Percentiles rank a stretch among this genome's conserved stretches.
phyloP scores from a whole-genome alignment of 2,797 vertebrate species.

The Ciconia nigra region DNA sequence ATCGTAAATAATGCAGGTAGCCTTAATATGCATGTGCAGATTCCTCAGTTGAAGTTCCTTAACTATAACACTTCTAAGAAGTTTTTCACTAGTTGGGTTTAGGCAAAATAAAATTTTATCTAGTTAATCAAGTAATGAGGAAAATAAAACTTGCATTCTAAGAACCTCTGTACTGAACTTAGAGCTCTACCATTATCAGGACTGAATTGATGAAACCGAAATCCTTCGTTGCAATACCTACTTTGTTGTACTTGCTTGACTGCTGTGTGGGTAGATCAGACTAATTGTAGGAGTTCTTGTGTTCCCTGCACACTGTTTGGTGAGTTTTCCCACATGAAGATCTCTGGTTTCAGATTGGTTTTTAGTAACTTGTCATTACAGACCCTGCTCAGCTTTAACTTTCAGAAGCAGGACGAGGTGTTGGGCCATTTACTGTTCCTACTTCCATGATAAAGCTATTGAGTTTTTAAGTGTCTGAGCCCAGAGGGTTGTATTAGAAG shows the following conservation, averaged over 20 bases:
- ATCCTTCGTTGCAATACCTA: fast-evolving
- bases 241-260: too few species aligned
- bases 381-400: not conserved
- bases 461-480: too few species aligned
- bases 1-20: not conserved
- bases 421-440: fast-evolving
- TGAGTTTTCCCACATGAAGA: not conserved
- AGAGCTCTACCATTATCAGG: fast-evolving
- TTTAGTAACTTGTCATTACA: not conserved
- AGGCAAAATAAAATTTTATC: not conserved
- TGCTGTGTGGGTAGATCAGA: not conserved
- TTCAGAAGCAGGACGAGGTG: not conserved
- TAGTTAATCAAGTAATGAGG: not conserved
- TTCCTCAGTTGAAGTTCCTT: not conserved
- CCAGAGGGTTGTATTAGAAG: not conserved
- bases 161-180: not conserved
- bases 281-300: not conserved
- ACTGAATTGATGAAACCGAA: fast-evolving
- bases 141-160: fast-evolving
- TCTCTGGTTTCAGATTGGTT: not conserved
- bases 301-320: fast-evolving
- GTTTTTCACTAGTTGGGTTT: not conserved
- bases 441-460: not conserved
- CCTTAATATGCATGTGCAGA: fast-evolving
- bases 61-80: not conserved